Conservation (phyloP, 2,797 vertebrate genomes). For the Emydoidea blandingii region DNA sequence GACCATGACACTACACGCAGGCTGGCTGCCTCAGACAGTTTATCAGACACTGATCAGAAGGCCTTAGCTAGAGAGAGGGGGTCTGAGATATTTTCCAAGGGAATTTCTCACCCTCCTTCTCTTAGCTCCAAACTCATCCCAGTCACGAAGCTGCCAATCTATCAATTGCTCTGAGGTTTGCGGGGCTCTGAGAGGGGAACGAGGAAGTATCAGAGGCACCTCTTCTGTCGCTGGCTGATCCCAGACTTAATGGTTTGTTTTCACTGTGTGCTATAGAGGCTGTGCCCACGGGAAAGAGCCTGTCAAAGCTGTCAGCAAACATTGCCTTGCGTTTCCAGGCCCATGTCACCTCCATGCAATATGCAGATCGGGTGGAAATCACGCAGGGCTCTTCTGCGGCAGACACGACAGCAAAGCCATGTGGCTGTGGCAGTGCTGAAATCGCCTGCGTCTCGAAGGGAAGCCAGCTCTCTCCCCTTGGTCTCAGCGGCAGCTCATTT, state of each 20-base stretch:
- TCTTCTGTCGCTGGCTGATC: not conserved
- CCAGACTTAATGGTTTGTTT: not conserved
- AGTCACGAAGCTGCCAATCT: not conserved
- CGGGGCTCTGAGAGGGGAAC: not conserved
- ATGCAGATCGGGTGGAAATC: not conserved
- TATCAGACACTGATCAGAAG: not conserved
- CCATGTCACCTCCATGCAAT: not conserved
- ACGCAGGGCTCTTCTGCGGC: not conserved
- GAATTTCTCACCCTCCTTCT: not conserved
- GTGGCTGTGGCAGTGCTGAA: not conserved
- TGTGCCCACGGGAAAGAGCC: not conserved
- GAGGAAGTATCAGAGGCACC: not conserved
- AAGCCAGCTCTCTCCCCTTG: not conserved
- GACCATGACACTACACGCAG: not conserved
- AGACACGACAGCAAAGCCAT: not conserved
- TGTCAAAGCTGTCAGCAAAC: not conserved
- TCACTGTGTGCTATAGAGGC: not conserved
- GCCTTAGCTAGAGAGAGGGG: not conserved
- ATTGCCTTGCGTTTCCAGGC: not conserved
- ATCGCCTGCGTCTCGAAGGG: not conserved
- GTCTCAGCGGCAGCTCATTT: not conserved
- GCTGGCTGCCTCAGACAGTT: too few species aligned
- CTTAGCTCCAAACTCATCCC: not conserved
- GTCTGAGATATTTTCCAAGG: not conserved
- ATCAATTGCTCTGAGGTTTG: not conserved